A percentile compares a stretch with the other conserved stretches of the same genome.
Evolutionary conservation across 1,140 invertebrate species (phyloP).

Genomic region (Pseudobourletiella spinata): DNA sequence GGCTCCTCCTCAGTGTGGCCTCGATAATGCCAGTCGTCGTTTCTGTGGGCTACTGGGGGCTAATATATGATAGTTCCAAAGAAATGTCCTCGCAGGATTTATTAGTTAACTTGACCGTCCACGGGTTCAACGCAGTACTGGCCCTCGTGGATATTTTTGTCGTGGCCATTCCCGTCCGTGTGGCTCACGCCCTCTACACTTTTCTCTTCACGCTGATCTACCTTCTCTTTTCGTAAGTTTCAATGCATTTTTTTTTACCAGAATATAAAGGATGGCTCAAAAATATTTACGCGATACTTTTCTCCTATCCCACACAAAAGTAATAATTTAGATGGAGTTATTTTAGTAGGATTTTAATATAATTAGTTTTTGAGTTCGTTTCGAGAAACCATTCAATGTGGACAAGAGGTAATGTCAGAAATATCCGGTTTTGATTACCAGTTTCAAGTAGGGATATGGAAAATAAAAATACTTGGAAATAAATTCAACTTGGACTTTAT

Average conservation of each 20-base stretch:
- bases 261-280: no score
- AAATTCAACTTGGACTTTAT: no score
- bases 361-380: background rate
- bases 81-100: background rate
- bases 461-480: no score
- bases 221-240: background rate
- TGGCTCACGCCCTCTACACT: background rate
- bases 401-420: no score
- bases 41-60: background rate
- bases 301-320: no score
- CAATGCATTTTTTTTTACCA: no score
- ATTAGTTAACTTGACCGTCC: background rate
- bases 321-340: background rate
- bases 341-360: background rate
- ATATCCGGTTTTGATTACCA: no score
- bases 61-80: background rate
- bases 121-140: constrained; percentile 2
- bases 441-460: no score
- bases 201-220: background rate
- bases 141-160: background rate
- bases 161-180: background rate
- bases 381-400: no score
- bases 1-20: background rate
- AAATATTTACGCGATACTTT: no score
- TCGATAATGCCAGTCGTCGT: background rate